Base-by-base conservation (phyloP, 2,888 invertebrate genomes). In the Tetheella fluctuosa region DNA sequence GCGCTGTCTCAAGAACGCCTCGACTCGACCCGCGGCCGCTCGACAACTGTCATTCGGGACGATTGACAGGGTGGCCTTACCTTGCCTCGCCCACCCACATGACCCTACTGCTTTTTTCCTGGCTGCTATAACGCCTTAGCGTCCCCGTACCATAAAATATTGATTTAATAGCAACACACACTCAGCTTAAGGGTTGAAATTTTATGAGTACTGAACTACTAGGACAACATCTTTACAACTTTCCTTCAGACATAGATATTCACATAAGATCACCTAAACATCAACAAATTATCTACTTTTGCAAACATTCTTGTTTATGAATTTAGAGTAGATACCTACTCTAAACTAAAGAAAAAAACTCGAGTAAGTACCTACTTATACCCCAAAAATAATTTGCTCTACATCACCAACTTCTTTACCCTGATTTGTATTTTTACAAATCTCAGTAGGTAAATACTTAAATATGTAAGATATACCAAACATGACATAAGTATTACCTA, bases 21-120 rank as follows among this genome's bases (percentile, higher is more conserved):
- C 85, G 82, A 73, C 74, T 76, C 82, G 77, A 77, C 73, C 80
- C 87, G 84, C 86, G 87, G 83, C 81, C 82, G 83, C 80, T 81
- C 77, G 74, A 74, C 84, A 79, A 90, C 90, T 90, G 90, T 90
- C 90, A 85, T 23, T 34, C 55, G 34, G 78, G 70, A 69, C 61
- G 52, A 66, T 68, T 71, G 71, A 61, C 62, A 77, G 73, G 64
- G 70, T 67, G 69, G 76, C 67, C 67, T 60, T 66, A 64, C 71
- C 71, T 69, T 67, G 65, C 68, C 64, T 64, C 65, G 64, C 52
- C 66, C 62, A 68, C 62, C 60, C 71, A 66, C 70, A 63, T 34
- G 54, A 23, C 34, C 34, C 30, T 55, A 23, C 55, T 23, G 3
- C 59, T 62, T 64, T 62, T 64, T 61, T 65, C 59, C 58, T 62